Percentiles rank a stretch among this genome's conserved stretches.
Evolutionary conservation across 2,888 invertebrate genomes (phyloP).

Genomic region (Machimus atricapillus): DNA sequence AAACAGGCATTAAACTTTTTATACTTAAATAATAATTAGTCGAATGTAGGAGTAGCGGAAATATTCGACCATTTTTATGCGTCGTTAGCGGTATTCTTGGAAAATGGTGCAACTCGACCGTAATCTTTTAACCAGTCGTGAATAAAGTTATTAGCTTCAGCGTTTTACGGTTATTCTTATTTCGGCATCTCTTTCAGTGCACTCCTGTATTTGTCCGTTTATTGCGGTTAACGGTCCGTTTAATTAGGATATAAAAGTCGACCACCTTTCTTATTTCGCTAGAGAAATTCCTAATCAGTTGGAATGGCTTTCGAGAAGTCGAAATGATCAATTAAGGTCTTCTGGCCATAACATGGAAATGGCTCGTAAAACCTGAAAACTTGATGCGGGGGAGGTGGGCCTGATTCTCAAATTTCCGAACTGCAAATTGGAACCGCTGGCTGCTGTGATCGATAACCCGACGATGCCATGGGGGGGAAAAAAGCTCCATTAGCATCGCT

Average conservation of each 20-base stretch:
- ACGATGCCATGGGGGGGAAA: background rate
- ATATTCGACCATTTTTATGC: background rate
- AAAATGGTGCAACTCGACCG: background rate
- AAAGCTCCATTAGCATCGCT: conserved; percentile 3
- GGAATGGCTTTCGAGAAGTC: background rate
- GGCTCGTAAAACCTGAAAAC: background rate
- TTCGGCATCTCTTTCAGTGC: background rate
- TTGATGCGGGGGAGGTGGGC: background rate
- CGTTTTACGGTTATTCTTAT: background rate
- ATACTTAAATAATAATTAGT: background rate
- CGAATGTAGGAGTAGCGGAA: background rate
- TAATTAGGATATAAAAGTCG: background rate
- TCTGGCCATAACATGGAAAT: background rate
- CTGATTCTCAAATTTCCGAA: background rate
- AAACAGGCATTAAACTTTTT: background rate
- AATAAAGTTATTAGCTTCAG: background rate
- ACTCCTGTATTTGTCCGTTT: background rate
- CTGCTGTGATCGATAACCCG: background rate
- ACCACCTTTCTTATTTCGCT: background rate
- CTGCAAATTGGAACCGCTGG: background rate
- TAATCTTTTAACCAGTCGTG: background rate
- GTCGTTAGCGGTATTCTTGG: background rate
- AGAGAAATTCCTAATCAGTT: background rate
- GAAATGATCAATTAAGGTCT: background rate
- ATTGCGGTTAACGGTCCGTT: background rate